phyloP scores from a whole-genome alignment of 1,140 invertebrate species.

The Odontomachus brunneus region DNA sequence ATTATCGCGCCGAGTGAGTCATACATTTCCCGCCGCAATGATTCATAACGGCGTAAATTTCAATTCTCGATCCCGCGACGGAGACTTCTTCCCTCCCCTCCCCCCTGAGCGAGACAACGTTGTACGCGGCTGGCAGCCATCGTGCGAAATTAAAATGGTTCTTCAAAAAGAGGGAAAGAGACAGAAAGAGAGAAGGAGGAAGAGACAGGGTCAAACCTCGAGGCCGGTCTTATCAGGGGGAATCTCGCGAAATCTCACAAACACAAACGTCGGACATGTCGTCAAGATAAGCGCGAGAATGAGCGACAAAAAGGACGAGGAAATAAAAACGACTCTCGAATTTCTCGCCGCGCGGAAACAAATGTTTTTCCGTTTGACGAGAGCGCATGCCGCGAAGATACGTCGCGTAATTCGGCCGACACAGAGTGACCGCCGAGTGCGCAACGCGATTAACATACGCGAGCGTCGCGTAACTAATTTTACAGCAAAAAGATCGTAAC shows the following conservation, averaged over 20 bases:
- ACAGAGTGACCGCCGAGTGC: not conserved
- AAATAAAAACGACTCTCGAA: not conserved
- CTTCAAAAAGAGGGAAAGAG: not conserved
- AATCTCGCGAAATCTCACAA: not conserved
- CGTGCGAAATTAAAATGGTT: slow-evolving; percentile 47
- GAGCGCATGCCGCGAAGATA: not conserved
- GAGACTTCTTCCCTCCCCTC: too few species aligned
- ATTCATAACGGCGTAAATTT: slow-evolving; percentile 59
- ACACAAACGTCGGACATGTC: not conserved
- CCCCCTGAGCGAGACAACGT: slow-evolving; percentile 9
- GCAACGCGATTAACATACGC: slow-evolving; percentile 52
- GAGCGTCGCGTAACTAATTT: slow-evolving; percentile 59
- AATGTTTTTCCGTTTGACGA: not conserved
- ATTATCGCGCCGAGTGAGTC: slow-evolving; percentile 47
- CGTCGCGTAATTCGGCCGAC: slow-evolving; percentile 5
- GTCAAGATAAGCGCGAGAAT: not conserved
- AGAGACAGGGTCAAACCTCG: too few species aligned
- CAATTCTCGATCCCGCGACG: slow-evolving; percentile 31
- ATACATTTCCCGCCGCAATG: slow-evolving; percentile 52
- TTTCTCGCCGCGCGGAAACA: not conserved
- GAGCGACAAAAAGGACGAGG: not conserved
- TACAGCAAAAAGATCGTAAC: slow-evolving; percentile 51
- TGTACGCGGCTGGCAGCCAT: not conserved
- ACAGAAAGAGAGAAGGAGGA: too few species aligned
- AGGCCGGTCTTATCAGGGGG: too few species aligned